phyloP scores from a whole-genome alignment of 2,888 invertebrate species.

The Patella pellucida region DNA sequence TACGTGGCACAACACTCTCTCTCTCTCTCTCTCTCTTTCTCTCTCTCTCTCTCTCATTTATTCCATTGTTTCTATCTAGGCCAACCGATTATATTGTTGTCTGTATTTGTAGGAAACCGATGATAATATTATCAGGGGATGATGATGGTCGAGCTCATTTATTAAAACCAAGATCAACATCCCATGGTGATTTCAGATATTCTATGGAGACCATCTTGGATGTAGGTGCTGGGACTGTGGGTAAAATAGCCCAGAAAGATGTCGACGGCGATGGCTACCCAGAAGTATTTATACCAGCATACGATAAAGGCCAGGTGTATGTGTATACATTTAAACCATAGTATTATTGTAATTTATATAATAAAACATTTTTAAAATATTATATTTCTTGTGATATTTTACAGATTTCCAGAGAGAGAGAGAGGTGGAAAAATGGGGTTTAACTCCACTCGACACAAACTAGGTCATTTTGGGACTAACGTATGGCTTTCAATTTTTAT shows the following conservation, averaged over 20 bases:
- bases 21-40: too few relatives aligned
- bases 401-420: too few relatives aligned
- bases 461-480: too few relatives aligned
- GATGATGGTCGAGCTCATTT: slow-evolving; percentile 57
- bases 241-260: slow-evolving; percentile 51
- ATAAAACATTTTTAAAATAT: neutral
- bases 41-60: too few relatives aligned
- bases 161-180: slow-evolving; percentile 38
- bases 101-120: slow-evolving; percentile 36
- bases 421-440: too few relatives aligned
- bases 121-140: slow-evolving; percentile 59
- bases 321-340: neutral
- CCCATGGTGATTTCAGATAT: slow-evolving; percentile 52
- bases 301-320: neutral
- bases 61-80: neutral
- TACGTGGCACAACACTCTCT: too few relatives aligned
- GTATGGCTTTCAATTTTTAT: too few relatives aligned
- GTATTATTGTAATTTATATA: too few relatives aligned
- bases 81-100: too few relatives aligned
- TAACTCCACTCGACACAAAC: too few relatives aligned
- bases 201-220: slow-evolving; percentile 41
- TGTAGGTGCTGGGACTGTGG: slow-evolving; percentile 51
- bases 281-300: slow-evolving; percentile 31
- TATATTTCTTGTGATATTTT: too few relatives aligned
- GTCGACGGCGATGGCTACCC: slow-evolving; percentile 52